Percentiles rank a stretch among this genome's conserved stretches.
These are phyloP conservation scores for Zapornia atra DNA, from an alignment of 2,113 vertebrate species.

Conservation along the genomic window DNA sequence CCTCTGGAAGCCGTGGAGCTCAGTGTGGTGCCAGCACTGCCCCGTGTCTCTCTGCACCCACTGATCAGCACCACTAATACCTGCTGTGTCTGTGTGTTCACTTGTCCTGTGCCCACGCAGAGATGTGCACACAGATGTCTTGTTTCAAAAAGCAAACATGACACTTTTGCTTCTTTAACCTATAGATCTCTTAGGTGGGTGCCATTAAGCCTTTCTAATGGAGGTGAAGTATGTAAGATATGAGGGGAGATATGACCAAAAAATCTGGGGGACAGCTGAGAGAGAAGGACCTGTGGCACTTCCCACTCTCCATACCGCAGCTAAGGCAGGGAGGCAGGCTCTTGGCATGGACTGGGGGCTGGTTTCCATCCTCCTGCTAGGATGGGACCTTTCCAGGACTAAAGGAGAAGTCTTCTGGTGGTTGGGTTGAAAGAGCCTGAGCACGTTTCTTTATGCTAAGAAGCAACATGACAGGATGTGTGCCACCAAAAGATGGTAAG, in stretches of 20 bases:
- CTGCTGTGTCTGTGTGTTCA: neutral
- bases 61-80: neutral
- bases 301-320: rapidly evolving
- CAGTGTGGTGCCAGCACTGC: neutral
- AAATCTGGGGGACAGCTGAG: neutral
- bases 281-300: neutral
- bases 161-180: neutral
- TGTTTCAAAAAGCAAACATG: neutral
- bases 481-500: neutral
- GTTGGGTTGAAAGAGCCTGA: neutral
- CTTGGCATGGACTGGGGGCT: rapidly evolving
- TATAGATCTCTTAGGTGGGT: neutral
- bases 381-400: neutral
- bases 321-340: neutral
- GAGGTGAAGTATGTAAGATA: neutral
- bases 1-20: neutral
- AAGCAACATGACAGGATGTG: neutral
- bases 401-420: neutral
- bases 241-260: neutral
- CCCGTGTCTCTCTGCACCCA: neutral
- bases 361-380: neutral
- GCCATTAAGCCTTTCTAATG: neutral
- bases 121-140: neutral
- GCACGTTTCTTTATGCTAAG: neutral
- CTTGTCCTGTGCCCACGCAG: neutral